Evolutionary conservation across 1,140 invertebrate genomes (phyloP).

Genomic region (Drosophila sucinea): DNA sequence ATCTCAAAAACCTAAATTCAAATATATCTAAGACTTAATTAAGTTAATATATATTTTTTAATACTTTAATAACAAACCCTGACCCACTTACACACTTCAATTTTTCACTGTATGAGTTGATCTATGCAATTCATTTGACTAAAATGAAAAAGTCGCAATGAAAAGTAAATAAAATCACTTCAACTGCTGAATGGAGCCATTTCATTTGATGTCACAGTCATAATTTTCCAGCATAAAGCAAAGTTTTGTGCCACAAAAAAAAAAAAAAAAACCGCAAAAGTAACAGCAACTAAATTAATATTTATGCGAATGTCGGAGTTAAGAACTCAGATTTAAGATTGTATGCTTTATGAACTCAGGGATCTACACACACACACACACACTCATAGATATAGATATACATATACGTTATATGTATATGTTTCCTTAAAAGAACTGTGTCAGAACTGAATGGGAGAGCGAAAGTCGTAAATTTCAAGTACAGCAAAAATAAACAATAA

Average conservation of each 20-base stretch:
- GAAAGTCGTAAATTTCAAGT: conserved; percentile 63
- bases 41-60: too few species aligned
- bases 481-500: conserved; percentile 75
- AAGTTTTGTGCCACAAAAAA: conserved; percentile 11
- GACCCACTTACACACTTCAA: not conserved
- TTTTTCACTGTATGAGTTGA: not conserved
- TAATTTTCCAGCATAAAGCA: conserved; percentile 34
- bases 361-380: conserved; percentile 24
- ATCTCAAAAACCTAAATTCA: too few species aligned
- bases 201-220: conserved; percentile 42
- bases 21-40: too few species aligned
- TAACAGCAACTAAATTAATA: conserved; percentile 71
- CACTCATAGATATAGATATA: not conserved
- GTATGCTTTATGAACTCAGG: conserved; percentile 54
- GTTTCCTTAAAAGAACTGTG: conserved; percentile 35
- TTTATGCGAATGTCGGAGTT: conserved; percentile 55
- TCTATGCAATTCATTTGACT: conserved; percentile 5
- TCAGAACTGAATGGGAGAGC: conserved; percentile 30
- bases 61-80: too few species aligned
- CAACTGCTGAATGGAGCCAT: conserved; percentile 1
- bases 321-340: conserved; percentile 64
- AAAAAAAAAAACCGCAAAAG: conserved; percentile 48
- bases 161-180: conserved; percentile 3
- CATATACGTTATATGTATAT: conserved; percentile 1
- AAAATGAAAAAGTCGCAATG: conserved; percentile 6